phyloP scores from a whole-genome alignment of 2,797 vertebrate genomes.

The Coendou prehensilis region DNA sequence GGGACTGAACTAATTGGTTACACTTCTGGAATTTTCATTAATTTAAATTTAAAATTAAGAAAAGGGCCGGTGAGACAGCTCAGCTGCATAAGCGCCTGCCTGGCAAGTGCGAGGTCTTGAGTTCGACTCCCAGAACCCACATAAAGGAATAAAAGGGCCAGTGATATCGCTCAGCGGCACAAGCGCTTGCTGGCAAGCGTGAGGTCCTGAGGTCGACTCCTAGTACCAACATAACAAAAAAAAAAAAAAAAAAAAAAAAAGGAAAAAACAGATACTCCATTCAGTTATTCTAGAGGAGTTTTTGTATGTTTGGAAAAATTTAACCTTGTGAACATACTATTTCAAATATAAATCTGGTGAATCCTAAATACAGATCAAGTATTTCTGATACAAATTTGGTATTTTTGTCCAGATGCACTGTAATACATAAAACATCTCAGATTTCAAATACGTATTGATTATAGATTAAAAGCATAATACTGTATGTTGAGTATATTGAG shows the following conservation, averaged over 20 bases:
- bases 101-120: too few relatives aligned
- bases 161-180: too few relatives aligned
- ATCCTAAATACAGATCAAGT: not conserved
- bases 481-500: not conserved
- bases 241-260: too few relatives aligned
- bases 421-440: not conserved
- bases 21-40: not conserved
- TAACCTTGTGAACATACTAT: not conserved
- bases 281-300: not conserved
- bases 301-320: not conserved
- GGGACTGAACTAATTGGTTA: not conserved
- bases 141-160: too few relatives aligned
- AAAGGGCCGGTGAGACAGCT: too few relatives aligned
- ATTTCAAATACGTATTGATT: not conserved
- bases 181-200: too few relatives aligned
- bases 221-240: too few relatives aligned
- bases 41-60: constrained; percentile 39
- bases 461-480: not conserved
- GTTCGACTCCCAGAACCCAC: too few relatives aligned
- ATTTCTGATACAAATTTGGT: not conserved
- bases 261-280: not conserved
- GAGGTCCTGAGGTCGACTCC: too few relatives aligned
- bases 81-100: too few relatives aligned
- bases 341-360: not conserved
- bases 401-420: not conserved